Evolutionary conservation across 2,888 invertebrate genomes (phyloP), one percentile per base, ranked within the genome.

Genomic region (Spilosoma lubricipeda): DNA sequence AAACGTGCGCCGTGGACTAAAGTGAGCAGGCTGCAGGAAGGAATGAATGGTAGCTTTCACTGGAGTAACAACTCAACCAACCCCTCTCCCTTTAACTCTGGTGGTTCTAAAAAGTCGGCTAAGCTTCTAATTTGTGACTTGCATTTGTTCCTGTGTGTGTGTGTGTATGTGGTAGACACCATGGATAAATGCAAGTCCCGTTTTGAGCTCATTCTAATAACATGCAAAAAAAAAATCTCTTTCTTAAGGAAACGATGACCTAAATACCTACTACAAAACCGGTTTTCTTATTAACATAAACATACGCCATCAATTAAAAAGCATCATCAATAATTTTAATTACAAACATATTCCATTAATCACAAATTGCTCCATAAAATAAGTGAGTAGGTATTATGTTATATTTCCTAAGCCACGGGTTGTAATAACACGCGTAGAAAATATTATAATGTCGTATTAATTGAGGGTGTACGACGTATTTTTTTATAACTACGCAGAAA

Each of bases 381-480:
- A 52, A 30, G 23, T 39, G 36, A 39, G 20, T n/a, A n/a, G n/a
- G n/a, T 27, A 39, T 39, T 63, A 45, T 27, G 13, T 7, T 48
- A 73, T 48, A 59, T 67, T 64, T 68, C 36, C 48, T 67, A 73
- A 45, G 68, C 72, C 72, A 73, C 72, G 72, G 36, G 72, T 73
- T 27, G 20, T 3, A 30, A 48, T 36, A 64, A 56, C 42, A 45
- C 68, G 63, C 72, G 67, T 63, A 68, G 63, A 63, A 63, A 63
- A 63, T 59, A 59, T 59, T 59, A 30, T 59, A 30, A 30, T 30
- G 15, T 15, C 63, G 18, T 27, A 63, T 15, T 63, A 63, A 63
- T 63, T 30, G 18, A 59, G 30, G 18, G 18, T 30, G 63, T 30
- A 30, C 30, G 27, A 30, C 63, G 63, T 63, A 30, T 63, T 2